Evolutionary conservation across 2,113 vertebrate species (phyloP).

Genomic region (Mobula birostris): DNA sequence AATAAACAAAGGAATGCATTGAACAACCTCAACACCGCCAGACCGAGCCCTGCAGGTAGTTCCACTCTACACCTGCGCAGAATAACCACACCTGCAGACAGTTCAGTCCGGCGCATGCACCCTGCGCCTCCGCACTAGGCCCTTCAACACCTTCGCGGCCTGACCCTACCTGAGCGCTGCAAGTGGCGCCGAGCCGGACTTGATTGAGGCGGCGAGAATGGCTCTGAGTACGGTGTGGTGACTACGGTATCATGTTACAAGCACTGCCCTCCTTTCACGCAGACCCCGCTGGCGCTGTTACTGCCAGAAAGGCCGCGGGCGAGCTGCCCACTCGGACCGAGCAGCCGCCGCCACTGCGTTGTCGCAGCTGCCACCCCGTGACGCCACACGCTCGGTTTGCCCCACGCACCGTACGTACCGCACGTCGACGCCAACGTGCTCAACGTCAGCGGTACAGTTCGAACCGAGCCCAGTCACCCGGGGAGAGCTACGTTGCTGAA

Average conservation of each 20-base stretch:
- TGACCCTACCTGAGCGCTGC: not conserved
- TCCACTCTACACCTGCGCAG: no score
- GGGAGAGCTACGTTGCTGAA: no score
- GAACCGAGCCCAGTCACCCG: no score
- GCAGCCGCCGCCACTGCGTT: not conserved
- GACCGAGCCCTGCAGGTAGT: no score
- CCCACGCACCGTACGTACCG: not conserved
- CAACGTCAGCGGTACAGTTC: no score
- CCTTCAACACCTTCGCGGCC: not conserved
- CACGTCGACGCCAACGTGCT: not conserved
- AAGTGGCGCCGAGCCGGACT: not conserved
- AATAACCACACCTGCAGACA: no score
- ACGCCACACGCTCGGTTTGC: not conserved
- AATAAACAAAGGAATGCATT: no score
- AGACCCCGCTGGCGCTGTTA: not conserved
- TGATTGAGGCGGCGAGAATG: not conserved
- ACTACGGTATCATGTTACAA: no score
- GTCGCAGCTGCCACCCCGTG: not conserved
- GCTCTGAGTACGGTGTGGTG: no score
- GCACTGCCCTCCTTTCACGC: not conserved
- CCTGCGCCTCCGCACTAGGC: not conserved
- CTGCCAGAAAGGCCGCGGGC: not conserved
- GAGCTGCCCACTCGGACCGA: constrained; percentile 32
- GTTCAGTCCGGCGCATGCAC: not conserved
- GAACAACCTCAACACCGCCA: no score